These are phyloP conservation scores for Spicauda simplicius DNA, from an alignment of 2,888 invertebrate genomes.

Conservation along the genomic window DNA sequence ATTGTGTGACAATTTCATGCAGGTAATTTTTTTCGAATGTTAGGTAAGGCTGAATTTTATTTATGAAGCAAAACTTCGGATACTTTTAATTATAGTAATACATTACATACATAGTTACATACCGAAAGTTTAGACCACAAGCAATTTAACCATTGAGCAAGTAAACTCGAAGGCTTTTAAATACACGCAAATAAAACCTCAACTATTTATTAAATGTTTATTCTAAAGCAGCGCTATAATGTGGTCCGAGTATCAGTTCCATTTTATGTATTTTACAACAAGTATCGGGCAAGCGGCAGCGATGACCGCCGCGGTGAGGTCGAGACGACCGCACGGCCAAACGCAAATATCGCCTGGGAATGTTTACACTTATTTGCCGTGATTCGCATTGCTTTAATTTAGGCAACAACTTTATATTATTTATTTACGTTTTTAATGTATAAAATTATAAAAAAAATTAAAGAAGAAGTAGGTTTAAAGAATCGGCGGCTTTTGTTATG, in stretches of 20 bases:
- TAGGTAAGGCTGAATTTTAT: no score
- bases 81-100: no score
- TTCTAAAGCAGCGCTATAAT: slow-evolving; percentile 16
- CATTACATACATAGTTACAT: no score
- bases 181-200: not conserved
- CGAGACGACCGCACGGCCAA: slow-evolving; percentile 35
- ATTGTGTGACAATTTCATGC: no score
- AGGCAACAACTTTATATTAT: not conserved
- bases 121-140: no score
- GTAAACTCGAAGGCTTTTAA: not conserved
- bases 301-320: slow-evolving; percentile 36
- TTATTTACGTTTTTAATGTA: no score
- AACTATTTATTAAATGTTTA: not conserved
- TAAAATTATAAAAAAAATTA: no score
- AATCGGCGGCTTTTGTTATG: no score
- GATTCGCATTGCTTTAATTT: not conserved
- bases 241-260: slow-evolving; percentile 22
- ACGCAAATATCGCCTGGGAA: slow-evolving; percentile 42
- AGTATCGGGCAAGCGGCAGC: slow-evolving; percentile 17
- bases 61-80: no score
- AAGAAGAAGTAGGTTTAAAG: no score
- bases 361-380: slow-evolving; percentile 4
- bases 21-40: no score
- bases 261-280: slow-evolving; percentile 29
- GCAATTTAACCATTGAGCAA: not conserved